Base-by-base conservation (phyloP, 2,888 invertebrate genomes). In the Chironomus tentans region DNA sequence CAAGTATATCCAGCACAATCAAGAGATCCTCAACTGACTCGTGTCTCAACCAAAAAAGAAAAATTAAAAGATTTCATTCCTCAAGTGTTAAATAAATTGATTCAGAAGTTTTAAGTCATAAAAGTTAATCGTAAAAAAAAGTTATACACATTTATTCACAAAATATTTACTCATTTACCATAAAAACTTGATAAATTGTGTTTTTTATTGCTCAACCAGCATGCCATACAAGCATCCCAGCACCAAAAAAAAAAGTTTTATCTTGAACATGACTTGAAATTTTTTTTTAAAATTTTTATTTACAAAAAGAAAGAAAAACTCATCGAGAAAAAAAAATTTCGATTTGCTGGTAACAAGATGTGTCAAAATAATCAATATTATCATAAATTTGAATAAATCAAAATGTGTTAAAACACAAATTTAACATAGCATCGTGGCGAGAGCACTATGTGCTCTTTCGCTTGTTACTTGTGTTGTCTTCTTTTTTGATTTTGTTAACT, bases 331-430 rank as follows among this genome's bases (percentile, higher is more conserved):
- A 50, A 50, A 62, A 28, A 22, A 65, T 13, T 24, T 65, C 22
- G 65, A 65, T 65, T 65, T 65, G 65, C 38, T 24, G 24, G 21
- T 68, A 74, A 74, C 74, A 65, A 74, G 74, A 74, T 62, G 74
- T 74, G 74, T 74, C 65, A 74, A 74, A 74, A 74, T 65, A 74
- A 65, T 74, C 74, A 74, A 74, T 74, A 68, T 74, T 74, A 74
- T 74, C 74, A 74, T 68, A 74, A 74, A 74, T 74, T 74, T 74
- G 68, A 74, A 74, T 74, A 74, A 74, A 21, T 74, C 38, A 28
- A 74, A 74, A 68, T 13, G 74, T 74, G 74, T 68, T 74, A 68
- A 74, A 74, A 68, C 50, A 62, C 68, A 46, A 74, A 65, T 24
- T 38, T 13, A 65, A 65, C 21, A 24, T 22, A 13, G 13, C 10